A percentile compares a stretch with the other conserved stretches of the same genome.
These are phyloP conservation scores for Thymelicus lineola DNA, from an alignment of 2,888 invertebrate genomes.

Conservation along the genomic window DNA sequence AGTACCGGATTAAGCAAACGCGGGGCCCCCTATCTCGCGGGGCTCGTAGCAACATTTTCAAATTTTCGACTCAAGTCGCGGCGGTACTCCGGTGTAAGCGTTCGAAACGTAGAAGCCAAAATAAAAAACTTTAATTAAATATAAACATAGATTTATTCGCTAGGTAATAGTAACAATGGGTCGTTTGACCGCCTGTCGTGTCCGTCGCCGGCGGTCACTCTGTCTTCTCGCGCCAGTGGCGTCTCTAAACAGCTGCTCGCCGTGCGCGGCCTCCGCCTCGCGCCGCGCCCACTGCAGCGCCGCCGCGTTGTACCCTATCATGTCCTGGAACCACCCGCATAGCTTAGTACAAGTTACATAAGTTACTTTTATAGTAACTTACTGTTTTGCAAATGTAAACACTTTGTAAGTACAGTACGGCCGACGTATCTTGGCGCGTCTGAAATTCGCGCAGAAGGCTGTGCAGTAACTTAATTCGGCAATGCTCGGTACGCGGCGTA, in stretches of 20 bases:
- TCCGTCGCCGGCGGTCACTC: conserved; percentile 87
- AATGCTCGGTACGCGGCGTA: too few relatives aligned
- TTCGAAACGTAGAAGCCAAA: not conserved
- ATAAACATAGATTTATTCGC: conserved; percentile 40
- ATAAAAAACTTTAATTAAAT: conserved; percentile 16
- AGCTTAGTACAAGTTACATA: too few relatives aligned
- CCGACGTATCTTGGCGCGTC: too few relatives aligned
- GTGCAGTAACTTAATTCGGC: too few relatives aligned
- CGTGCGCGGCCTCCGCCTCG: conserved; percentile 89
- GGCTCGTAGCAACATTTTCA: too few relatives aligned
- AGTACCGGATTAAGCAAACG: too few relatives aligned
- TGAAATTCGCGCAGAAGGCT: too few relatives aligned
- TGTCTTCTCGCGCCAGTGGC: conserved; percentile 85
- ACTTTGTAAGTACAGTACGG: not conserved
- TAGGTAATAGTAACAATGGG: conserved; percentile 75
- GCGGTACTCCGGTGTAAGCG: too few relatives aligned
- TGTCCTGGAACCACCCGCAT: conserved; percentile 88
- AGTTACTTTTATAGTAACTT: too few relatives aligned
- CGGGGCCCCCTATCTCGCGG: too few relatives aligned
- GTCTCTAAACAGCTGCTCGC: conserved; percentile 87
- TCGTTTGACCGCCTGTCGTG: conserved; percentile 87
- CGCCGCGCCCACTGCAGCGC: conserved; percentile 91
- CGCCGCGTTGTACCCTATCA: conserved; percentile 93
- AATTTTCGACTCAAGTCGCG: too few relatives aligned
- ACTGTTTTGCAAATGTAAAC: too few relatives aligned